Conservation (phyloP, 2,797 vertebrate species). For the Zalophus californianus region DNA sequence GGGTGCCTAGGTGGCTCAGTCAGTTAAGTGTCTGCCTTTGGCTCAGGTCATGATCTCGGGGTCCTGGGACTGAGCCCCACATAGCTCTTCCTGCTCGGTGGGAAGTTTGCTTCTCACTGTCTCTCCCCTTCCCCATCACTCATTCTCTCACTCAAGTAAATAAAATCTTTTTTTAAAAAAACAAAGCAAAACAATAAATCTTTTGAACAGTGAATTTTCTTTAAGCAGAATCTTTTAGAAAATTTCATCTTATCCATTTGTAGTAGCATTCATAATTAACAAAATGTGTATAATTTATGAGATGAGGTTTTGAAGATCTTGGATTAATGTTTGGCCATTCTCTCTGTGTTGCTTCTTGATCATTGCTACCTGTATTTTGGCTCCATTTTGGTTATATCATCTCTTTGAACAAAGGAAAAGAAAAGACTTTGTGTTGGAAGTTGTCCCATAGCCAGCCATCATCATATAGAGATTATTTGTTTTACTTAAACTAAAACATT, state of each 20-base stretch:
- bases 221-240: constrained; percentile 30
- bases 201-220: constrained; percentile 51
- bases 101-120: neutral
- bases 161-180: neutral
- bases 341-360: neutral
- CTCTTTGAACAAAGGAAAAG: constrained; percentile 20
- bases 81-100: neutral
- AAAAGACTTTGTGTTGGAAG: neutral
- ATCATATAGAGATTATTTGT: constrained; percentile 27
- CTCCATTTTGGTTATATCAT: constrained; percentile 11
- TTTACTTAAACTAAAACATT: constrained; percentile 30
- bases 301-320: neutral
- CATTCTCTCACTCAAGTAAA: neutral
- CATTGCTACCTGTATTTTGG: neutral
- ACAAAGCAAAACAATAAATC: neutral
- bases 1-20: neutral
- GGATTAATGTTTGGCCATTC: neutral
- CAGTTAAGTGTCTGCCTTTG: neutral
- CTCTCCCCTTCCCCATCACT: neutral
- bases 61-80: neutral
- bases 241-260: neutral
- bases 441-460: neutral
- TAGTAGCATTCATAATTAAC: neutral
- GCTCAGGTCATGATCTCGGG: neutral
- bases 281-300: neutral